phyloP scores from a whole-genome alignment of 2,888 invertebrate species.

The Oscheius myriophilus region DNA sequence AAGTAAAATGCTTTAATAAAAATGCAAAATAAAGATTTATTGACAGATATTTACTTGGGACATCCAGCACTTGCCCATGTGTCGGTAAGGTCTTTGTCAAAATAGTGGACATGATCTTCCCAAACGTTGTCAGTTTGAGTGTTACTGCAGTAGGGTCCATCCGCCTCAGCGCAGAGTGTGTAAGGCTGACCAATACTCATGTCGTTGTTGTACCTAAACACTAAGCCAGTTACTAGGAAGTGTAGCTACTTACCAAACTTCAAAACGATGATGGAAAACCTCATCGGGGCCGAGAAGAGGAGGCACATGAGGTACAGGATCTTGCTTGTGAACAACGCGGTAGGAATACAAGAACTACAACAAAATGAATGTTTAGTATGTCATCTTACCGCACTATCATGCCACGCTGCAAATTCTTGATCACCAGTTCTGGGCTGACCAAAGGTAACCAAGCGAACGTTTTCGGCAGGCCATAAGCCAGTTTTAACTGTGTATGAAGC shows the following conservation, averaged over 20 bases:
- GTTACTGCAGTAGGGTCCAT: conserved; percentile 30
- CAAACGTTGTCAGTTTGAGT: conserved; percentile 10
- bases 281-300: conserved; percentile 21
- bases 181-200: conserved; percentile 27
- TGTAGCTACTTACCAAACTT: conserved; percentile 20
- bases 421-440: conserved; percentile 33
- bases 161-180: conserved; percentile 25
- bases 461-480: neutral
- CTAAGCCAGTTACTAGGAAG: neutral
- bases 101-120: conserved; percentile 23
- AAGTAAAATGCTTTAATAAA: conserved; percentile 13
- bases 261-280: conserved; percentile 30
- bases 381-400: conserved; percentile 20
- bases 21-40: neutral
- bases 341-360: conserved; percentile 31
- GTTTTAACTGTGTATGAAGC: conserved; percentile 26
- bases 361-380: neutral
- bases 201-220: conserved; percentile 31
- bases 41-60: conserved; percentile 10
- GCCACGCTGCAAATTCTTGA: conserved; percentile 20
- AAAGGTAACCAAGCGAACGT: conserved; percentile 21
- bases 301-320: conserved; percentile 29
- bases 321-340: conserved; percentile 22
- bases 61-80: conserved; percentile 15
- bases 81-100: conserved; percentile 16